phyloP scores from a whole-genome alignment of 2,888 invertebrate species.

The Pyralis farinalis region DNA sequence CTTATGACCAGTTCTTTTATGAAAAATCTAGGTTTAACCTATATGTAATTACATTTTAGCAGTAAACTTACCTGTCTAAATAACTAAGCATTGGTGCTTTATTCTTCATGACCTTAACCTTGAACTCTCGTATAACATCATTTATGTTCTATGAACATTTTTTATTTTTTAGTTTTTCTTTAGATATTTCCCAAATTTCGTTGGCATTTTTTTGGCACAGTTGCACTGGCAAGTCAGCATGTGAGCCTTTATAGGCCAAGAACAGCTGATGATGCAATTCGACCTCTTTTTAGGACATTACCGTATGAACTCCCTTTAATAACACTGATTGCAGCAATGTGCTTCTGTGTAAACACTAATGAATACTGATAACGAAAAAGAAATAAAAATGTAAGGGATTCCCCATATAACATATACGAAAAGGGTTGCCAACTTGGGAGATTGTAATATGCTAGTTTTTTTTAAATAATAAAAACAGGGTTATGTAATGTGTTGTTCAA shows the following conservation, averaged over 20 bases:
- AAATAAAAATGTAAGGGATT: too few relatives aligned
- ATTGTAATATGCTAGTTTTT: too few relatives aligned
- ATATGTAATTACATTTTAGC: too few relatives aligned
- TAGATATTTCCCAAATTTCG: slow-evolving; percentile 14
- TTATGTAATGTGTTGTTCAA: too few relatives aligned
- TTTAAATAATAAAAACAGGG: too few relatives aligned
- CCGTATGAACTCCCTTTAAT: slow-evolving; percentile 6
- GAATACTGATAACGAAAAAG: too few relatives aligned
- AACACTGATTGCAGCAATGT: too few relatives aligned
- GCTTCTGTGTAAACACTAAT: too few relatives aligned
- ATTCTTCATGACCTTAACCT: slow-evolving; percentile 11
- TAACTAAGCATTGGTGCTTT: slow-evolving; percentile 11
- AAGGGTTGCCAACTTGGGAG: too few relatives aligned
- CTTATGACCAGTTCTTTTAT: too few relatives aligned
- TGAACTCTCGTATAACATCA: slow-evolving; percentile 11
- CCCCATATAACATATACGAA: too few relatives aligned
- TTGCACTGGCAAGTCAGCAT: slow-evolving; percentile 14
- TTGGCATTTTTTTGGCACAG: slow-evolving; percentile 12
- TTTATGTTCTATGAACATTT: slow-evolving; percentile 10
- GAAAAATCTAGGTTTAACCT: too few relatives aligned
- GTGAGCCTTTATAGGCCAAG: slow-evolving; percentile 14
- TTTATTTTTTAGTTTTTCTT: slow-evolving; percentile 14
- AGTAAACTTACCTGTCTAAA: slow-evolving; percentile 11
- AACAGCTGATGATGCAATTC: slow-evolving; percentile 13
- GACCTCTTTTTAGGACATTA: slow-evolving; percentile 13